Percentiles rank a stretch among this genome's conserved stretches.
phyloP scores from a whole-genome alignment of 2,113 vertebrate species.

The Microcebus jonahi region DNA sequence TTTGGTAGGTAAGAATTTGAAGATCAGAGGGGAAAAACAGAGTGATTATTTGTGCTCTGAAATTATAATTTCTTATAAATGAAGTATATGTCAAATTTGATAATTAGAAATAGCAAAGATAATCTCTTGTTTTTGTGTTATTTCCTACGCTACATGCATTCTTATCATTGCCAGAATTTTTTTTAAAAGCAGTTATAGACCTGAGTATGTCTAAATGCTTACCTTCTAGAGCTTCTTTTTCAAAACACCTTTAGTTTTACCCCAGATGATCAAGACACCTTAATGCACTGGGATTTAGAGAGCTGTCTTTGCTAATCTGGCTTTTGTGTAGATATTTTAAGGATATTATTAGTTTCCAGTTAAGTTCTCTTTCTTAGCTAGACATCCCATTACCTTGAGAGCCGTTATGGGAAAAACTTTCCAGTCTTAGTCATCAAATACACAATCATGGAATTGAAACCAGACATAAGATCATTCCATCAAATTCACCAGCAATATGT shows the following conservation, averaged over 20 bases:
- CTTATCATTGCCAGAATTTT: background rate
- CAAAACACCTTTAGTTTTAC: conserved; percentile 27
- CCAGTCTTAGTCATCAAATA: conserved; percentile 12
- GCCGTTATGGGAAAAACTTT: background rate
- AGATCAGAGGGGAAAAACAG: background rate
- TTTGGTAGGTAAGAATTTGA: background rate
- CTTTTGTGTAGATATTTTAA: conserved; percentile 54
- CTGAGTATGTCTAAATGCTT: background rate
- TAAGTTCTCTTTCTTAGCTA: conserved; percentile 1
- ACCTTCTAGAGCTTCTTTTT: background rate
- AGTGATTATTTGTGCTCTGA: background rate
- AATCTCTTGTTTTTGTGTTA: background rate
- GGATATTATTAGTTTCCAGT: background rate
- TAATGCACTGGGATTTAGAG: background rate
- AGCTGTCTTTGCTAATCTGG: conserved; percentile 1
- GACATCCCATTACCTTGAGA: conserved; percentile 17
- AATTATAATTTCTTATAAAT: background rate
- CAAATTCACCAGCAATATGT: background rate
- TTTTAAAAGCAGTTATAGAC: background rate
- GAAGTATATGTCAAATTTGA: background rate
- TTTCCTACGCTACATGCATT: background rate
- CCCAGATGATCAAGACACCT: background rate
- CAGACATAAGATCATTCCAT: background rate
- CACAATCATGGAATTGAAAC: background rate
- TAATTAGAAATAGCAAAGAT: background rate